Evolutionary conservation across 2,888 invertebrate genomes (phyloP), one percentile per base, ranked within the genome.

Genomic region (Chymomyza amoena): DNA sequence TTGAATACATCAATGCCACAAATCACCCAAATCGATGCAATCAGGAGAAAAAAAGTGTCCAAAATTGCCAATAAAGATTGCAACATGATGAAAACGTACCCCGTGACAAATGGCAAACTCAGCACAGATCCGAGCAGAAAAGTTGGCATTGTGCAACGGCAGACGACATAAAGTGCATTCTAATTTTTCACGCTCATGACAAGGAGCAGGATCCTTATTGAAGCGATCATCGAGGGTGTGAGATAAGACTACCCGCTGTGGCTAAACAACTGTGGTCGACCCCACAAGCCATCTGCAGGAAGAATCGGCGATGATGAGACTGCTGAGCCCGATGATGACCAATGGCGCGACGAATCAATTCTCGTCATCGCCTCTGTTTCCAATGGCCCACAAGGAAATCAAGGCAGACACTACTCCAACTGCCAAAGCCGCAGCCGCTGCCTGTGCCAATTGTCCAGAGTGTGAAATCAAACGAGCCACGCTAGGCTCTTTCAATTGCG

Each of bases 251-350:
- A 71, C 85, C 88, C 81, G 87, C 88, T 87, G 87, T 85, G 82
- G 87, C 85, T 76, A 88, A 88, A 88, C 75, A 70, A 79, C 88
- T 85, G 88, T 80, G 85, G 85, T 85, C 80, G 85, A 84, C 70
- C 72, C 74, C 71, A 80, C 70, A 73, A 80, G 70, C 66, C 70
- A 64, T 61, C 63, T 66, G 28, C 16, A 56, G 45, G 36, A 51
- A 32, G 52, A 36, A 65, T 28, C 10, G 25, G 18, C 16, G 28
- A 28, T 51, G 54, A 36, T 57, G 50, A 18, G 56, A 25, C 36
- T 50, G 36, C 50, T 66, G 72, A 7, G 57, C 15, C 5, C 57
- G 61, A 60, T 64, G 71, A 69, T 70, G 72, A 20, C 36, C 66
- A 15, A 81, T 78, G 79, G 76, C 76, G 83, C 72, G 82, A 68